These are phyloP conservation scores for Polypedilum vanderplanki DNA, from an alignment of 1,140 invertebrate genomes.

Conservation along the genomic window DNA sequence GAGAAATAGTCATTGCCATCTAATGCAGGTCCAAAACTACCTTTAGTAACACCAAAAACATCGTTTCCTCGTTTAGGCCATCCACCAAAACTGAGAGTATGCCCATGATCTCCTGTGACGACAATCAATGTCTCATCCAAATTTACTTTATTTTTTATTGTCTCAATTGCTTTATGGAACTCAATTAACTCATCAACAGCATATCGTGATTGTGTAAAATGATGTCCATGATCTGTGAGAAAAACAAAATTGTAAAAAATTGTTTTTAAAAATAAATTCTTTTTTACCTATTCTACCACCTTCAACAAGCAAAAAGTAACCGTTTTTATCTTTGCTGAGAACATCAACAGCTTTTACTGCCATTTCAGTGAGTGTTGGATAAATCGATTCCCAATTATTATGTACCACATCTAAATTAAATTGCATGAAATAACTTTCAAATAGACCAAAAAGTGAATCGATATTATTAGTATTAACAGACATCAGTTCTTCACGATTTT, in stretches of 20 bases:
- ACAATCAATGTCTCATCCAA: constrained; percentile 63
- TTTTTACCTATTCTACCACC: constrained; percentile 62
- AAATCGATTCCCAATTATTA: constrained; percentile 39
- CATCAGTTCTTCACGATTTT: not conserved
- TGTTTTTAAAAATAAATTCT: too few relatives aligned
- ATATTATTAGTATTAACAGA: not conserved
- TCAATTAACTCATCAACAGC: constrained; percentile 67
- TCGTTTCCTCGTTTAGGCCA: constrained; percentile 54
- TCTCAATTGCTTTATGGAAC: constrained; percentile 60
- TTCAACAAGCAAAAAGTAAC: constrained; percentile 65
- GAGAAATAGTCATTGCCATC: constrained; percentile 60
- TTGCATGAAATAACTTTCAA: not conserved
- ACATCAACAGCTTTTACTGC: constrained; percentile 69
- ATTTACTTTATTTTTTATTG: constrained; percentile 56
- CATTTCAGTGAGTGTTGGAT: constrained; percentile 71
- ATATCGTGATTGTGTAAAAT: constrained; percentile 63
- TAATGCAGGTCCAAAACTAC: too few relatives aligned
- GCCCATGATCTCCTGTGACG: constrained; percentile 69
- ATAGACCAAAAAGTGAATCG: constrained; percentile 31
- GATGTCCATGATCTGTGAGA: constrained; percentile 75
- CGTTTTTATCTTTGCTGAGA: constrained; percentile 58
- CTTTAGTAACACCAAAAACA: constrained; percentile 44
- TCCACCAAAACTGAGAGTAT: constrained; percentile 60
- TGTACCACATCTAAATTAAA: constrained; percentile 51
- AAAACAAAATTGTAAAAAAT: too few relatives aligned